A percentile compares a stretch with the other conserved stretches of the same genome.
Conservation (phyloP, 1,140 invertebrate species). For the Plodia interpunctella region DNA sequence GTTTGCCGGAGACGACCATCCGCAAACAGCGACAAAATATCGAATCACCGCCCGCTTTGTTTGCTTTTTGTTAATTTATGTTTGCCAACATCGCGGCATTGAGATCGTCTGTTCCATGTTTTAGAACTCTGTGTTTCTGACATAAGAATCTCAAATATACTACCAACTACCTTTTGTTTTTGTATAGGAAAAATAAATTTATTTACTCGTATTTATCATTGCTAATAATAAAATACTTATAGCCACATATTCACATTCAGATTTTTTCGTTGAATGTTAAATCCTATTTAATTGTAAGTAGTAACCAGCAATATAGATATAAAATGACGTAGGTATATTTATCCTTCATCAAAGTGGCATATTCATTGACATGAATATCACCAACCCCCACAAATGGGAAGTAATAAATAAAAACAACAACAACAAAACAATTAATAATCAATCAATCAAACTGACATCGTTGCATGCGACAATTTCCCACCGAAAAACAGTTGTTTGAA, state of each 20-base stretch:
- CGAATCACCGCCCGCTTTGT: conserved; percentile 20
- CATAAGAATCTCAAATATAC: background rate
- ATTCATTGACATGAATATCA: background rate
- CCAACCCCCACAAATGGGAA: background rate
- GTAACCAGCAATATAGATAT: too few relatives aligned
- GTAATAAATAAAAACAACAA: background rate
- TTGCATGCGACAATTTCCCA: background rate
- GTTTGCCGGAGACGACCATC: conserved; percentile 32
- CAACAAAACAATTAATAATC: background rate
- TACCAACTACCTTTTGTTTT: too few relatives aligned
- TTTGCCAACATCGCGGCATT: background rate
- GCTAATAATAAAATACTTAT: too few relatives aligned
- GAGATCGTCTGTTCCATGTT: background rate
- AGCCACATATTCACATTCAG: too few relatives aligned
- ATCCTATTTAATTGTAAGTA: too few relatives aligned
- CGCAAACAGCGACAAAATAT: conserved; percentile 30
- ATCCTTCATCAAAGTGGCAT: too few relatives aligned
- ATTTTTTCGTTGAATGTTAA: too few relatives aligned
- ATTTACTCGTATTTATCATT: too few relatives aligned
- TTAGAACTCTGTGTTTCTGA: background rate
- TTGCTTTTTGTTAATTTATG: conserved; percentile 30
- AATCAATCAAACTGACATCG: conserved; percentile 2
- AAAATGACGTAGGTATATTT: background rate
- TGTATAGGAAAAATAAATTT: too few relatives aligned
- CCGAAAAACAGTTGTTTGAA: too few relatives aligned